Base-by-base conservation (phyloP, 1,140 invertebrate genomes). In the Teleopsis dalmanni region DNA sequence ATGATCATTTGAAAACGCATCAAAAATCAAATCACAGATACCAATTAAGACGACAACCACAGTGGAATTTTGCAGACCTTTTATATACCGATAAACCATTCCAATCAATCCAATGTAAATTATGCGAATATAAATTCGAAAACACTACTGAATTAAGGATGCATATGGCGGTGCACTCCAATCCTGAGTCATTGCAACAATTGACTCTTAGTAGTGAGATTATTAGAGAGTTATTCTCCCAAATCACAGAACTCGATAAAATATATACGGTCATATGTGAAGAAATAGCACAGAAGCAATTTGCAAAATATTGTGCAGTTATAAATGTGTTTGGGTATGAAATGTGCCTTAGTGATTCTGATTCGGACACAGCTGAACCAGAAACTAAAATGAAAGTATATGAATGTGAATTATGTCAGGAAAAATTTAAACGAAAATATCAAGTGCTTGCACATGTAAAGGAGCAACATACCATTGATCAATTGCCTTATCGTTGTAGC, bases 301-400 rank as follows among this genome's bases (percentile, higher is more conserved):
- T 50, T 14, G 53, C 57, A 1, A 62, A 60, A 14, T 69, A 53
- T 33, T 57, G 53, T 22, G 35, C 41, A 3, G 35, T 69, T 2
- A 38, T 64, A 2, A 69, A 68, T 42, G 51, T 47, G 7, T 41
- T 59, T 49, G 65, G 65, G 3, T 67, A 62, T 31, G 65, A 69
- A 50, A 43, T 65, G 21, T 43, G 52, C 11, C 16, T 69, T 7
- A 58, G 47, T 37, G 65, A 69, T 23, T 64, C 65, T 0, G 65
- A 69, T 37, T 2, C 18, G 1, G 52, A 18, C 3, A 19, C 23
- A 11, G 25, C 19, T 18, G 14, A 42, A 9, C 11, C 3, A 7
- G 33, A 25, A 11, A 16, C 14, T 8, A 4, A 2, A 7, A 3
- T 2, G 6, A 19, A 7, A 2, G 50, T 48, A 36, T 67, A 67